phyloP scores from a whole-genome alignment of 2,888 invertebrate genomes.

The Sphinx pinastri region DNA sequence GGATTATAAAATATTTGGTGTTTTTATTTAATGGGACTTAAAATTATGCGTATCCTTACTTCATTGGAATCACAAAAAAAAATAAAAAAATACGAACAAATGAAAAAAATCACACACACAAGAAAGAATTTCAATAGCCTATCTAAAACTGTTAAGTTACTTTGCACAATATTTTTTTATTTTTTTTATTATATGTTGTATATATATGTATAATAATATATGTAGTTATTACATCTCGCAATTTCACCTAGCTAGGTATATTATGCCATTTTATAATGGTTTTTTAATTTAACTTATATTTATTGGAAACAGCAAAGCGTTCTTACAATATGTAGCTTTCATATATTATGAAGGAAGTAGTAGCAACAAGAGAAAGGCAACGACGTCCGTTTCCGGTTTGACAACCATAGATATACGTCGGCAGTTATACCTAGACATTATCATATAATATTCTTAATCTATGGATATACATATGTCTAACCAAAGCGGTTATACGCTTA shows the following conservation, averaged over 20 bases:
- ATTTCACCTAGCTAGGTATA: conserved; percentile 70
- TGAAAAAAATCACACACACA: conserved; percentile 40
- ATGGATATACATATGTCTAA: conserved; percentile 62
- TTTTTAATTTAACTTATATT: conserved; percentile 33
- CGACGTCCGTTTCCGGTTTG: neutral
- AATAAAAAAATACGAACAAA: neutral
- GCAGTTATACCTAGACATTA: conserved; percentile 36
- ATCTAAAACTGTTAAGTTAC: conserved; percentile 63
- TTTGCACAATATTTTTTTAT: conserved; percentile 57
- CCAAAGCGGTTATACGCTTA: conserved; percentile 69
- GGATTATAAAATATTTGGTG: conserved; percentile 34
- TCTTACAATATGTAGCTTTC: conserved; percentile 43
- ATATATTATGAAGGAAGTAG: conserved; percentile 60
- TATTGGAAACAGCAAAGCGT: conserved; percentile 60
- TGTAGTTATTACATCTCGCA: conserved; percentile 57
- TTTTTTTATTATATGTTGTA: conserved; percentile 67
- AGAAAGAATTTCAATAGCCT: conserved; percentile 58
- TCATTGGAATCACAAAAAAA: conserved; percentile 29
- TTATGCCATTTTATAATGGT: conserved; percentile 59
- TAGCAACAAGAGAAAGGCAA: conserved; percentile 68
- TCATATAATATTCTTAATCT: conserved; percentile 47
- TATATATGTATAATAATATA: conserved; percentile 40
- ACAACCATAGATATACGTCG: conserved; percentile 37
- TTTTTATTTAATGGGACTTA: conserved; percentile 65
- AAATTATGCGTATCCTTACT: conserved; percentile 54